phyloP scores from a whole-genome alignment of 37 sponge, comb jelly and placozoan genomes.

The Crambe crambe region DNA sequence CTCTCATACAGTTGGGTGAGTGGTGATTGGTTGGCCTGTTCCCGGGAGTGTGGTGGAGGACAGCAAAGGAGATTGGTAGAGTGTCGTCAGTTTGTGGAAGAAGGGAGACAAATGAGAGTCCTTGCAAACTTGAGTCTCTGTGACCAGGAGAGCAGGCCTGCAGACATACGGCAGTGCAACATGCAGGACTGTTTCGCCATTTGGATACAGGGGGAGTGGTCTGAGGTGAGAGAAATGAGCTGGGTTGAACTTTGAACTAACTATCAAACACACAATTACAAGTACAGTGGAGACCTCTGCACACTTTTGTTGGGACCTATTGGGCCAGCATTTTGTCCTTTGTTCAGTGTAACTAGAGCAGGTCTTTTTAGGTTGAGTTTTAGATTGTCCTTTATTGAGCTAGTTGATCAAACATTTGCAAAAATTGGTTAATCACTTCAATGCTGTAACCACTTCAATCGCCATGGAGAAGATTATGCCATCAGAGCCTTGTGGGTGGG shows the following conservation, averaged over 20 bases:
- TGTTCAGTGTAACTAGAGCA: too few species aligned
- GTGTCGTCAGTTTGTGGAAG: constrained; percentile 15
- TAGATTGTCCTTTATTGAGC: too few species aligned
- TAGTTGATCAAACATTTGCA: too few species aligned
- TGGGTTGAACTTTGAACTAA: neutral
- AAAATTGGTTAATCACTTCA: too few species aligned
- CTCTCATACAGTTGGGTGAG: constrained; percentile 65
- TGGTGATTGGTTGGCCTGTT: constrained; percentile 44
- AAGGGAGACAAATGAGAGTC: constrained; percentile 1
- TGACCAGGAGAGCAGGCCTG: constrained; percentile 1
- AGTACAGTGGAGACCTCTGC: too few species aligned
- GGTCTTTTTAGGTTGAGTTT: too few species aligned
- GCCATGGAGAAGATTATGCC: too few species aligned
- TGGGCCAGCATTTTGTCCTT: too few species aligned
- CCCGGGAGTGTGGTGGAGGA: constrained; percentile 43
- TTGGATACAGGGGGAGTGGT: constrained; percentile 11
- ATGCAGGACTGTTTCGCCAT: neutral
- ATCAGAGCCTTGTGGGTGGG: too few species aligned
- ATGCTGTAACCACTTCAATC: too few species aligned
- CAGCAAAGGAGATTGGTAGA: constrained; percentile 20
- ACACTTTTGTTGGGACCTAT: too few species aligned
- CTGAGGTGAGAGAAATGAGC: neutral
- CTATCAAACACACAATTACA: too few species aligned
- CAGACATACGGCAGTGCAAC: constrained; percentile 16
- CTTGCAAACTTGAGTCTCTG: neutral